Evolutionary conservation across 2,888 invertebrate genomes (phyloP), one percentile per base, ranked within the genome.

Genomic region (Netelia inedita): DNA sequence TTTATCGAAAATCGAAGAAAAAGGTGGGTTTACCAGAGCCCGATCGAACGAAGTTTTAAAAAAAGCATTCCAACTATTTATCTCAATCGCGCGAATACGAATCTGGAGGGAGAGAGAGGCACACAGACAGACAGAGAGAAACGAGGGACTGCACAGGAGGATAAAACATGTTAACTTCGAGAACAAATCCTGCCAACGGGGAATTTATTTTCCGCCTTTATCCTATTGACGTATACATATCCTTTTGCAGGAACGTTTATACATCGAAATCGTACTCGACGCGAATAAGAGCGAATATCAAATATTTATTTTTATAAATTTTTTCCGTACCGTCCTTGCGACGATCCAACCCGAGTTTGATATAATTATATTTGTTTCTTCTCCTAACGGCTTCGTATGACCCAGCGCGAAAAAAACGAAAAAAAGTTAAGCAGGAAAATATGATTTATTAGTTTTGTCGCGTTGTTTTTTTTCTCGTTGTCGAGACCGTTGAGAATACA

Each of bases 371-470:
- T 57, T 41, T 55, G 35, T 16, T 23, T 1, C 28, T 3, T n/a
- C 9, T 5, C 1, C 8, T 43, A 76, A 72, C 9, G 21, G 19
- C 3, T 3, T 57, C 2, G 19, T 57, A 46, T 11, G 14, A 46
- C 3, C 1, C 46, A 14, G 10, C 2, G 14, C 46, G 23, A 5
- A 23, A 28, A 9, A 19, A 19, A 11, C 1, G 11, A 53, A 2
- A 10, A 21, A 61, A 46, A 43, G 2, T 35, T 10, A 46, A 28
- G 19, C 14, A 79, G 10, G 11, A 11, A 61, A 61, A 11, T 53
- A 21, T 74, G 79, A 79, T 83, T 74, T 71, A 79, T 57, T 55
- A 65, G 46, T 16, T 65, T 79, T 68, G 28, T 23, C 35, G 59
- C 41, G 35, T 46, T 35, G 8, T 6, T 35, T 35, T 35, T 35